phyloP scores from a whole-genome alignment of 2,113 vertebrate genomes.

The Dryoscopus gambensis region DNA sequence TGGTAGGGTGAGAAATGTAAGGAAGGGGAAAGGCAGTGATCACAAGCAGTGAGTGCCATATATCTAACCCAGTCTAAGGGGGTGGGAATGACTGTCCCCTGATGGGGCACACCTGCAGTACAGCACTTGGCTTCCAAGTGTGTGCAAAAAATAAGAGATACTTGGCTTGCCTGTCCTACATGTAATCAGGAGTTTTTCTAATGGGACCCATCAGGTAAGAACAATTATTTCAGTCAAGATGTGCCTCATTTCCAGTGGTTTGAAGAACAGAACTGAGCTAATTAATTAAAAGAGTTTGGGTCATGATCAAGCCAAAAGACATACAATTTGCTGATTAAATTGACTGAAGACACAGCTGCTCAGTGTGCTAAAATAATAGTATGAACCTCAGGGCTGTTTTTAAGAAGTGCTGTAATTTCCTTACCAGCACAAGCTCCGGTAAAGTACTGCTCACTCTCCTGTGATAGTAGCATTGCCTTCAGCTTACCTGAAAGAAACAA shows the following conservation, averaged over 20 bases:
- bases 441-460: neutral
- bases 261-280: neutral
- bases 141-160: neutral
- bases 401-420: neutral
- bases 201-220: neutral
- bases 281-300: neutral
- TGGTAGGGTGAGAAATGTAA: neutral
- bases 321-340: neutral
- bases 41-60: neutral
- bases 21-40: neutral
- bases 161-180: neutral
- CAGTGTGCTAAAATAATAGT: neutral
- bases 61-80: neutral
- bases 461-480: neutral
- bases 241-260: neutral
- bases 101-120: accelerated
- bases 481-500: neutral
- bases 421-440: neutral
- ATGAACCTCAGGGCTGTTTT: neutral
- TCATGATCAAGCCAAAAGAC: neutral
- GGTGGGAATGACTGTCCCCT: neutral
- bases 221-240: neutral
- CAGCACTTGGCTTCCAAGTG: accelerated
- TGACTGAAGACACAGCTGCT: neutral
- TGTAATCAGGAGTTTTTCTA: neutral